Evolutionary conservation across 1,140 invertebrate genomes (phyloP), one percentile per base, ranked within the genome.

Genomic region (Cryptotermes secundus): DNA sequence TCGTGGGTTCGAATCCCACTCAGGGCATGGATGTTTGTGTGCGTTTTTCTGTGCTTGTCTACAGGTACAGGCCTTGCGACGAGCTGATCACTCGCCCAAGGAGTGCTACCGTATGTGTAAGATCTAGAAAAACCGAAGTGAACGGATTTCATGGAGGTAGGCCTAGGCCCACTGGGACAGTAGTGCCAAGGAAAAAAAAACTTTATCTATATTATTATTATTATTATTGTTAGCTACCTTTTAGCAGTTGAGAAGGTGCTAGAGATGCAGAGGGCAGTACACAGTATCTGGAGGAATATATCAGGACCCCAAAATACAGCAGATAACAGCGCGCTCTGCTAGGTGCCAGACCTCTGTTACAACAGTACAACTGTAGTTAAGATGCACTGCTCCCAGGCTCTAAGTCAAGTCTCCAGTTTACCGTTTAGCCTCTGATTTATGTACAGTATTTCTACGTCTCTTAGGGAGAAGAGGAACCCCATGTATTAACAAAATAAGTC

Each of bases 381-480:
- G 80, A 81, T 81, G 80, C 80, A 81, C 34, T 26, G 42, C 80
- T 36, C 80, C 80, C 80, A 38, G 80, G 24, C 24, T 9, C 26
- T 35, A 81, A 81, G 26, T 81, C 80, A 81, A 81, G 80, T 81
- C 80, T 81, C 80, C 35, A n/a, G 80, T 81, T 45, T 81, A 45
- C 80, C 80, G 80, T 81, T 81, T 81, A 45, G n/a, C 42, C 10
- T 12, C 34, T 81, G 80, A 81, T 81, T 81, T 81, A 81, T 81
- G 19, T 34, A 81, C 34, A 10, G 80, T 81, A 81, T 81, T 81
- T 81, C 80, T 35, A 81, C 42, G 80, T 81, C 80, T 81, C 80
- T 35, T 10, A 26, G 42, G 59, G 59, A 72, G 59, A 26, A 72
- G 59, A 72, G 59, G 16, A 72, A 72, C 26, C 59, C 31, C 26